Conservation (phyloP, 2,888 invertebrate genomes). For the Brachyptera risi region DNA sequence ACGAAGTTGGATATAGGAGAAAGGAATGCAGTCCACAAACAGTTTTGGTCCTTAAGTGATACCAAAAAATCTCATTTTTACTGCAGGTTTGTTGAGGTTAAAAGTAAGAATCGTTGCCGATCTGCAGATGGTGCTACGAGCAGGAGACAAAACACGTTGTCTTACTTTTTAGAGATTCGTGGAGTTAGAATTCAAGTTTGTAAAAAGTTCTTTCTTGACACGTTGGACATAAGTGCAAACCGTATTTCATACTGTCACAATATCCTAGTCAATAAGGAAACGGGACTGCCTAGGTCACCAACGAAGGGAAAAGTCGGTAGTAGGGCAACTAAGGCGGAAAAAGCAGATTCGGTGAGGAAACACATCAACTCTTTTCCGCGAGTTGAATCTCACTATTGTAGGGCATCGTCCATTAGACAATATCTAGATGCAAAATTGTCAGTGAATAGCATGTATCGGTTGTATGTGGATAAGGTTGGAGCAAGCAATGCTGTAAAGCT, state of each 20-base stretch:
- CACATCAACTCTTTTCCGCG: conserved; percentile 35
- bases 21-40: neutral
- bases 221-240: neutral
- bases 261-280: neutral
- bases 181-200: neutral
- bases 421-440: conserved; percentile 33
- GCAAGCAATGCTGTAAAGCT: conserved; percentile 28
- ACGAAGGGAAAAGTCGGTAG: neutral
- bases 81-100: neutral
- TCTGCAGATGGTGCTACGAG: neutral
- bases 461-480: conserved; percentile 28
- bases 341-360: neutral
- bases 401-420: conserved; percentile 31
- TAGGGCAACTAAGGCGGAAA: neutral
- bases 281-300: neutral
- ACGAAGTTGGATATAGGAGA: neutral
- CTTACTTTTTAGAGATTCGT: neutral
- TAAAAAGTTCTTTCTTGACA: neutral
- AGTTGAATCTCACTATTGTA: conserved; percentile 33
- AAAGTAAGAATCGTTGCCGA: neutral
- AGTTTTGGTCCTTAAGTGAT: neutral
- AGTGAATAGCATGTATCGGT: conserved; percentile 34
- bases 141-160: neutral
- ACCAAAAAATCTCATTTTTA: neutral
- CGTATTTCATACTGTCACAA: neutral